Evolutionary conservation across 1,140 invertebrate species (phyloP).

Genomic region (Dufourea novaeangliae): DNA sequence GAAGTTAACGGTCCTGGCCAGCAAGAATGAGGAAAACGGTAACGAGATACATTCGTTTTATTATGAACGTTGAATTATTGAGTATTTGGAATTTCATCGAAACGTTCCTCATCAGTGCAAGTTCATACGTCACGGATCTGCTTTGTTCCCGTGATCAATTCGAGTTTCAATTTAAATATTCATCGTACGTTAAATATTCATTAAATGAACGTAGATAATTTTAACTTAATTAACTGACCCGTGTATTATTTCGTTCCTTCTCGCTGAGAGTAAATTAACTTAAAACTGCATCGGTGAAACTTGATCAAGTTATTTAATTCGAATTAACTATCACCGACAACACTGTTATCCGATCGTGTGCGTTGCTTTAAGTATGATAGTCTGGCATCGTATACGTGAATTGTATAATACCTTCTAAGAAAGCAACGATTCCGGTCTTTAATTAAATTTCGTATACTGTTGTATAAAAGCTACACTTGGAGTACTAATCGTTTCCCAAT

Average conservation of each 20-base stretch:
- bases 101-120: background rate
- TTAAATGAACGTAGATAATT: background rate
- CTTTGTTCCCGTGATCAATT: background rate
- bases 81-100: constrained; percentile 10
- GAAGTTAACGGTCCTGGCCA: constrained; percentile 22
- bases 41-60: constrained; percentile 32
- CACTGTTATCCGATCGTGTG: no score
- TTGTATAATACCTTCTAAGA: background rate
- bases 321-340: no score
- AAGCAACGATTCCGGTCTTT: background rate
- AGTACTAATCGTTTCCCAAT: no score
- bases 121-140: background rate
- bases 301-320: no score
- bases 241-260: no score
- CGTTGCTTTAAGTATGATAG: no score
- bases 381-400: no score
- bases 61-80: background rate
- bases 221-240: background rate
- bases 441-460: background rate
- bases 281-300: no score
- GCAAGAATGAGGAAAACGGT: constrained; percentile 51
- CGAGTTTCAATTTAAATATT: background rate
- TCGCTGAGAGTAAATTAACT: no score
- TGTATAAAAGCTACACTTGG: no score
- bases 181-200: background rate